Conservation (phyloP, 2,797 vertebrate genomes). For the Phataginus tricuspis region DNA sequence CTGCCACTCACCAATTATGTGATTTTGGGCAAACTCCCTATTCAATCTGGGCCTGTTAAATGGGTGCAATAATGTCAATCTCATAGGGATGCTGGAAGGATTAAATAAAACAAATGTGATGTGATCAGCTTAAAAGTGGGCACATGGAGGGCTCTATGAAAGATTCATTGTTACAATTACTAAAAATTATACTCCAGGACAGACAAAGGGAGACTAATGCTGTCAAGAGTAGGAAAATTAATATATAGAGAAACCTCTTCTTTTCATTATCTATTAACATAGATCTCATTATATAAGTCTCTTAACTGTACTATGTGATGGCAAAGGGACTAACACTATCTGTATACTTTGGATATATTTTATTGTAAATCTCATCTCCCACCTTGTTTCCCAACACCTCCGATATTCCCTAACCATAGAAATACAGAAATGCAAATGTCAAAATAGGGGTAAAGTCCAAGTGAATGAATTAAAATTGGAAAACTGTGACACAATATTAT, state of each 20-base stretch:
- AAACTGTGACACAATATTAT: neutral
- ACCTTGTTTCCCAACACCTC: neutral
- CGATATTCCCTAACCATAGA: neutral
- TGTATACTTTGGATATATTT: neutral
- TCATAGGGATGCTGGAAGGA: neutral
- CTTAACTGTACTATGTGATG: neutral
- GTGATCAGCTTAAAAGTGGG: neutral
- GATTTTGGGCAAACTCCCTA: neutral
- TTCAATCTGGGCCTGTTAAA: neutral
- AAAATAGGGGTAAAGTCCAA: neutral
- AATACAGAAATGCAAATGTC: neutral
- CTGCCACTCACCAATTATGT: neutral
- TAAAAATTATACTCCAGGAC: neutral
- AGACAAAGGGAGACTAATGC: neutral
- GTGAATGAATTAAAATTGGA: neutral
- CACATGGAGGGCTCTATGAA: neutral
- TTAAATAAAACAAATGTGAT: neutral
- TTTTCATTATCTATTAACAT: neutral
- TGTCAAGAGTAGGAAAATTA: neutral
- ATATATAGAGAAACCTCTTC: neutral
- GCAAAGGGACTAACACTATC: constrained; percentile 17
- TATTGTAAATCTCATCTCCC: neutral
- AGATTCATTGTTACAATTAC: neutral
- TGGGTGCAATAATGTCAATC: neutral
- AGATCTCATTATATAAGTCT: neutral